Base-by-base conservation (phyloP, 2,113 vertebrate genomes). In the Climacteris rufus region DNA sequence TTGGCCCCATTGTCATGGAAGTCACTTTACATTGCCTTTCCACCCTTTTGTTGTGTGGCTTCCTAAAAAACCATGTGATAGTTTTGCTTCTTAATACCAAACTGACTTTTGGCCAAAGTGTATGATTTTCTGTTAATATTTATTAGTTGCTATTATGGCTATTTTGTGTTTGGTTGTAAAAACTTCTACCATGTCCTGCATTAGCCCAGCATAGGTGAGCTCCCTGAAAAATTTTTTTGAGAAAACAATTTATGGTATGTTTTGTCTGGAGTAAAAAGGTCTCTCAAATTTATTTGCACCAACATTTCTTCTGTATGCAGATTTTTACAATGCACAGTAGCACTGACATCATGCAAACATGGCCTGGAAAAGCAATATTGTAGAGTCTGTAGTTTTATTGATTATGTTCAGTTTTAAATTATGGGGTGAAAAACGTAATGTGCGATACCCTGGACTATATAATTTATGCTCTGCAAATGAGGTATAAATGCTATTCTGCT, bases 401-500 rank as follows among this genome's bases (percentile, higher is more conserved):
- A 95, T 94, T 90, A 88, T 40, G 59, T 80, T 90, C 79, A 78
- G 27, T 81, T 95, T 95, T 80, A 90, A 92, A 88, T 74, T 88
- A 95, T 30, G 37, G 79, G 27, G 40, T 88, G 42, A 72, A 85
- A 83, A 83, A 54, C 56, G 35, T 83, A 74, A 93, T 75, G 56
- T 64, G 25, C n/a, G 93, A 52, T 52, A 92, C 47, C 22, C 27
- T 33, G 56, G 28, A 74, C 83, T 81, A n/a, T 52, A 19, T 94
- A 89, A 94, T 90, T 94, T 93, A 88, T 35, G 11, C 71, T 92
- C 44, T 83, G 47, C 37, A 95, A 93, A 95, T 72, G 90, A 90
- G 82, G 57, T 90, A 77, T 88, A 96, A 96, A 96, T 85, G 75
- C 66, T 80, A 61, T 54, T 94, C 74, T 90, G 54, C 66, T 77